Base-by-base conservation (phyloP, 2,888 invertebrate genomes). In the Zelleria hepariella region DNA sequence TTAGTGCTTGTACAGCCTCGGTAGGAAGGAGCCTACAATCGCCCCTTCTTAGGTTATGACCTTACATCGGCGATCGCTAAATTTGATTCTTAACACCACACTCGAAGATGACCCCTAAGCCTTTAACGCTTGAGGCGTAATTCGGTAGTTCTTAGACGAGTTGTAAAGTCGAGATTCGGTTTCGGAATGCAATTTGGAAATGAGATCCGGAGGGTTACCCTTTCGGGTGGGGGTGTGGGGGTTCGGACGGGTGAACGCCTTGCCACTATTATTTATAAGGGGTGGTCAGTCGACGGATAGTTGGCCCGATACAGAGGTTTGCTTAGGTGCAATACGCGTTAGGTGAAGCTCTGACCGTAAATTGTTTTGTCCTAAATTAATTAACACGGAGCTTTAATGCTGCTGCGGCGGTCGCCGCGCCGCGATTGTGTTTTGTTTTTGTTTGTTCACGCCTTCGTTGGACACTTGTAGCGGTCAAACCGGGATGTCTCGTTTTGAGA, bases 221-320 rank as follows among this genome's bases (percentile, higher is more conserved):
- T 84, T 78, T 73, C 75, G 80, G 75, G 74, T 69, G 74, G 78
- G 77, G 78, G 76, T 77, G 71, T 72, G 70, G 75, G 79, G 42
- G 23, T 55, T 24, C 32, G 60, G 24, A 21, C 18, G 58, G 52
- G 25, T 42, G 25, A 58, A 78, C 67, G 80, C 77, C 79, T 83
- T 82, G 78, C 86, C 82, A 85, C 86, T 87, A 87, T 86, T 88
- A 88, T 87, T 88, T 86, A 86, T 87, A 86, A 86, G 86, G 78
- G 87, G 82, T 80, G 85, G 86, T 85, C 86, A 85, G 84, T 73
- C 75, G 74, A 73, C 72, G 78, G 84, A 81, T 83, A 80, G 82
- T 77, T 75, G 69, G 71, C 70, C 59, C 67, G 68, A 68, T 68
- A 69, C 71, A 71, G 68, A 69, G 69, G 64, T 47, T 57, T 61